Conservation (phyloP, 2,113 vertebrate genomes). For the Lepidothrix coronata region DNA sequence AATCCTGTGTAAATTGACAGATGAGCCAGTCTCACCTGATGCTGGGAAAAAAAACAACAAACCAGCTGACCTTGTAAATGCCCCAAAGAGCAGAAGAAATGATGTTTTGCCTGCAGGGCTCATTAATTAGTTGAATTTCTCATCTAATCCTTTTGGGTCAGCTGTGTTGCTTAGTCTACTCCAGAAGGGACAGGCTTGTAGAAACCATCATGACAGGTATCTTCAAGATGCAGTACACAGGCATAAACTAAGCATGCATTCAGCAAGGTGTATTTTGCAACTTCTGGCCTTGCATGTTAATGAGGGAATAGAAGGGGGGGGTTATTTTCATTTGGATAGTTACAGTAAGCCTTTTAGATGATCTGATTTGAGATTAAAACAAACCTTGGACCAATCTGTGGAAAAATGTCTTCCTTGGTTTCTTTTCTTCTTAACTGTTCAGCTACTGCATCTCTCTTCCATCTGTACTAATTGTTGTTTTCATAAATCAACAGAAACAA, state of each 20-base stretch:
- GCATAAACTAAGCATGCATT: not conserved
- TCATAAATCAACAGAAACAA: not conserved
- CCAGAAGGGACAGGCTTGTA: slow-evolving; percentile 9
- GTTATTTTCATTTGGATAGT: not conserved
- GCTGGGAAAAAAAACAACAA: not conserved
- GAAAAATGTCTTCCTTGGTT: not conserved
- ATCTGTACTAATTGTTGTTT: not conserved
- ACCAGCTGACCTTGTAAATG: slow-evolving; percentile 50
- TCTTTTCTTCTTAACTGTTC: not conserved
- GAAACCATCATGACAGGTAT: not conserved
- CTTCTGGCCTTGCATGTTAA: not conserved
- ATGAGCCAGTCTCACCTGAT: slow-evolving; percentile 4
- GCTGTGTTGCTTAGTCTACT: not conserved
- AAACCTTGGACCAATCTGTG: not conserved
- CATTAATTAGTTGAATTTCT: slow-evolving; percentile 60
- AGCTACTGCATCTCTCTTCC: not conserved
- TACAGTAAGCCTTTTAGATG: not conserved
- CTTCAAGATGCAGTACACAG: not conserved
- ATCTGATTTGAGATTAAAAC: not conserved
- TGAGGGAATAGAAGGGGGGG: not conserved
- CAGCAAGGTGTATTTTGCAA: not conserved
- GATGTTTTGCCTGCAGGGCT: slow-evolving; percentile 38
- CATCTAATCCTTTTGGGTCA: slow-evolving; percentile 50
- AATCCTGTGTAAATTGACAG: slow-evolving; percentile 8
- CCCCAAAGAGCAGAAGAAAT: slow-evolving; percentile 45